Evolutionary conservation across 2,888 invertebrate genomes (phyloP).

Genomic region (Aelia acuminata): DNA sequence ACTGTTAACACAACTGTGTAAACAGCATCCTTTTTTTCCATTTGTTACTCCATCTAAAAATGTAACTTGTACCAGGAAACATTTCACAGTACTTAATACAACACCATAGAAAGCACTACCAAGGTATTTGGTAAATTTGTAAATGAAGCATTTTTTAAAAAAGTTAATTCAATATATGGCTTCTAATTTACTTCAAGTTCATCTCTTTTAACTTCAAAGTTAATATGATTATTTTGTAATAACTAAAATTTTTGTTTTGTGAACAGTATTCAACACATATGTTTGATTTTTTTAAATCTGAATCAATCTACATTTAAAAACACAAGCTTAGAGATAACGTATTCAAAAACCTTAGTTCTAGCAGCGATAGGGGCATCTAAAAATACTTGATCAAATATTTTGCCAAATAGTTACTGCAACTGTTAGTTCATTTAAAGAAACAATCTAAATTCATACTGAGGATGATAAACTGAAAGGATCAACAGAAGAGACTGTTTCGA

Average conservation of each 20-base stretch:
- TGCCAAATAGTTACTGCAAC: no score
- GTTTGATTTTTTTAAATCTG: no score
- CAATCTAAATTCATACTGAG: no score
- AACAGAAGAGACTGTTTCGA: no score
- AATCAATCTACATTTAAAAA: no score
- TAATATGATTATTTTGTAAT: background rate
- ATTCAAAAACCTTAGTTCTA: no score
- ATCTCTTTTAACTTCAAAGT: background rate
- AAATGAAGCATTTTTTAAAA: background rate
- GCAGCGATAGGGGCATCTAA: no score
- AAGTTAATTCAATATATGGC: background rate
- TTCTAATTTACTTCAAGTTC: background rate
- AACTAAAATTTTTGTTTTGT: background rate
- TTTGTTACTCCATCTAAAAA: background rate
- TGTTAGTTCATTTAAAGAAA: no score
- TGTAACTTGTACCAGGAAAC: background rate
- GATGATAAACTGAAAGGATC: no score
- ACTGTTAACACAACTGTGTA: conserved; percentile 16
- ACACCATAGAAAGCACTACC: background rate
- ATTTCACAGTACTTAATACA: background rate
- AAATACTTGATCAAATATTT: no score
- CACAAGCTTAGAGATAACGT: no score
- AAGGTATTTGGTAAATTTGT: background rate
- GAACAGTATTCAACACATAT: no score
- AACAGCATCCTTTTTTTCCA: background rate